A percentile compares a stretch with the other conserved stretches of the same genome.
Conservation (phyloP, 1,140 invertebrate genomes). For the Drosophila obscura region DNA sequence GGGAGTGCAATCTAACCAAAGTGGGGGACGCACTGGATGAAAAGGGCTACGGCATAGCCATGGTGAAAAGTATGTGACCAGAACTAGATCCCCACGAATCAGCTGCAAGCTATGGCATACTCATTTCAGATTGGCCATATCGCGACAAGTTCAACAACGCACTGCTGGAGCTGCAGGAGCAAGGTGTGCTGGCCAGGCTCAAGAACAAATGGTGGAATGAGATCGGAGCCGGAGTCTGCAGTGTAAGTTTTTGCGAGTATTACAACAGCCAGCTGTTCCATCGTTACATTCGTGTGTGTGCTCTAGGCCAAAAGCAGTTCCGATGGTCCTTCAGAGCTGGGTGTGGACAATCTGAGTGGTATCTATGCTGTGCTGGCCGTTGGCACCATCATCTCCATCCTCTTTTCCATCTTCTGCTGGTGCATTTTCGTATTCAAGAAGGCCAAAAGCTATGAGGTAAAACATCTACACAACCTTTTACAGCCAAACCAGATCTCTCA, state of each 20-base stretch:
- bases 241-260: constrained; percentile 83
- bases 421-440: constrained; percentile 68
- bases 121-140: constrained; percentile 88
- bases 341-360: constrained; percentile 88
- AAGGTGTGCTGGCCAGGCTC: constrained; percentile 89
- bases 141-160: constrained; percentile 90
- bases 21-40: constrained; percentile 92
- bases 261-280: background rate
- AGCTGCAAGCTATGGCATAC: background rate
- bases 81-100: background rate
- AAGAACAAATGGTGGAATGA: constrained; percentile 97
- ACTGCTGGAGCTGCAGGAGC: constrained; percentile 91
- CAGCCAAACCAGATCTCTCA: background rate
- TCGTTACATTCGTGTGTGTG: background rate
- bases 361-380: constrained; percentile 88
- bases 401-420: constrained; percentile 83
- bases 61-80: constrained; percentile 88
- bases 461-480: too few species aligned
- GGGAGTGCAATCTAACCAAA: constrained; percentile 92
- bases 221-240: constrained; percentile 90
- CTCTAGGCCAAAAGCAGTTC: constrained; percentile 50
- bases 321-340: constrained; percentile 67
- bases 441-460: constrained; percentile 70
- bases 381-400: constrained; percentile 83
- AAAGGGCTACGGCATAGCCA: constrained; percentile 95